phyloP scores from a whole-genome alignment of 2,888 invertebrate species.

The Nephrocerus scutellatus region DNA sequence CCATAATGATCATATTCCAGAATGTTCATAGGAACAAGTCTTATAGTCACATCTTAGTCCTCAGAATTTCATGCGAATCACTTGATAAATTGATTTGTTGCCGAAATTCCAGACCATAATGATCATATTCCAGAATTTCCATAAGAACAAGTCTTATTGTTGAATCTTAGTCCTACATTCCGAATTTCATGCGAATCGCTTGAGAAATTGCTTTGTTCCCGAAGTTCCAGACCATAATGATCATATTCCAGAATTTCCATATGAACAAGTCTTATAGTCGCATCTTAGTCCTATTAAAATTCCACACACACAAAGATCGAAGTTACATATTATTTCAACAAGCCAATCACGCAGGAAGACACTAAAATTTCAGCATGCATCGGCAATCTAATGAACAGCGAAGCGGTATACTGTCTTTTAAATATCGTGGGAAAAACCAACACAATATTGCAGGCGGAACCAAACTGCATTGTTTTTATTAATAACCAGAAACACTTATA shows the following conservation, averaged over 20 bases:
- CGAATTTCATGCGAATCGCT: no score
- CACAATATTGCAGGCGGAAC: constrained; percentile 10
- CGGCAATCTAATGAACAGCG: constrained; percentile 6
- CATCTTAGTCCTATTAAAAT: constrained; percentile 5
- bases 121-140: no score
- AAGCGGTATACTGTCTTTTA: constrained; percentile 11
- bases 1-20: no score
- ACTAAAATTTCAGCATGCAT: constrained; percentile 5
- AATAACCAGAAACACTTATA: constrained; percentile 6
- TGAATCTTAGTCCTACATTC: no score
- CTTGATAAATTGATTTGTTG: no score
- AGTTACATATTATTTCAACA: constrained; percentile 8
- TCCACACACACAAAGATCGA: constrained; percentile 10
- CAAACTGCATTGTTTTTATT: constrained; percentile 10
- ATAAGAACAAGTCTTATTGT: no score
- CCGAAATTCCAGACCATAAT: no score
- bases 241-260: constrained; percentile 7
- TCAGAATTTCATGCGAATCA: no score
- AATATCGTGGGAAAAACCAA: constrained; percentile 6
- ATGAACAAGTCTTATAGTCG: no score
- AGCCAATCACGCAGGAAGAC: background rate
- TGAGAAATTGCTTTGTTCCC: no score
- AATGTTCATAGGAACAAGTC: no score
- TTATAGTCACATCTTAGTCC: no score
- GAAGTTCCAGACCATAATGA: constrained; percentile 9